These are phyloP conservation scores for Desmodus rotundus DNA, from an alignment of 2,113 vertebrate species.

Conservation along the genomic window DNA sequence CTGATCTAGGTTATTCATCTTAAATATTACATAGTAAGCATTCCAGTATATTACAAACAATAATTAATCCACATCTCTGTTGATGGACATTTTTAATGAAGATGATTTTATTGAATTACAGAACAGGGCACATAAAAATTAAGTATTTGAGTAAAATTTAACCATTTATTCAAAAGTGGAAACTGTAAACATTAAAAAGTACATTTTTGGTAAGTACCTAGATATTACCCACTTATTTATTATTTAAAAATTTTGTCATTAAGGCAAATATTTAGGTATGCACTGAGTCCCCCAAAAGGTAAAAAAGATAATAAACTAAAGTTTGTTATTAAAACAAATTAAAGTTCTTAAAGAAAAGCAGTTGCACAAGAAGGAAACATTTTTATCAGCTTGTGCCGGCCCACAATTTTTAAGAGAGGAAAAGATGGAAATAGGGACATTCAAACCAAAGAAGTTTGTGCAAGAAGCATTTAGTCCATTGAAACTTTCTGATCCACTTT, in stretches of 20 bases:
- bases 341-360: conserved; percentile 3
- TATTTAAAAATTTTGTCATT: conserved; percentile 9
- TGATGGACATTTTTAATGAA: not conserved
- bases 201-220: not conserved
- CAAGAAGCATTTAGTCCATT: conserved; percentile 90
- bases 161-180: conserved; percentile 17
- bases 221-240: not conserved
- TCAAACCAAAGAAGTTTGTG: conserved; percentile 94
- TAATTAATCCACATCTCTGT: not conserved
- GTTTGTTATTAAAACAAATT: not conserved
- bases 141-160: conserved; percentile 15
- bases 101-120: conserved; percentile 41
- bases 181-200: conserved; percentile 12
- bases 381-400: not conserved
- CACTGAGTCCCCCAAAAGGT: not conserved
- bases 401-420: conserved; percentile 76
- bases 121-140: not conserved
- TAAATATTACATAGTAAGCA: not conserved
- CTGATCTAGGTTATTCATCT: not conserved
- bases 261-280: not conserved
- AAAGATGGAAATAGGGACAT: conserved; percentile 90
- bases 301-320: not conserved
- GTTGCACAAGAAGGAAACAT: not conserved
- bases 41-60: not conserved
- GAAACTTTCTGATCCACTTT: conserved; percentile 86